phyloP scores from a whole-genome alignment of 2,888 invertebrate species.

The Cephus sareptanus region DNA sequence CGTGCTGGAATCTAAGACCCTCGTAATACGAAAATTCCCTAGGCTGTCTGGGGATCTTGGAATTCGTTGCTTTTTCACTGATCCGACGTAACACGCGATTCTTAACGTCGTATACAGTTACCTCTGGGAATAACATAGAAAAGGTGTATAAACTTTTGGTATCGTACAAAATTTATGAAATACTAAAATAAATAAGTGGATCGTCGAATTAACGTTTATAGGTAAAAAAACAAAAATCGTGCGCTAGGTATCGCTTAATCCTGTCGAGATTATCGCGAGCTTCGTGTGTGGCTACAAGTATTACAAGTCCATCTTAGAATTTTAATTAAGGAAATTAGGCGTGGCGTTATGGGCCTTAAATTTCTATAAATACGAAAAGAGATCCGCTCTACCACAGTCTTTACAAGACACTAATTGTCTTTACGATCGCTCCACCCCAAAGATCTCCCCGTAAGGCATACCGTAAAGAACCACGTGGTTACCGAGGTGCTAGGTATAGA shows the following conservation, averaged over 20 bases:
- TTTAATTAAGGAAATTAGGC: constrained; percentile 58
- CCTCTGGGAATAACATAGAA: too few relatives aligned
- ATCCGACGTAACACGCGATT: background rate
- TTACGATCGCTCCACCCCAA: constrained; percentile 45
- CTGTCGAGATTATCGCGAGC: background rate
- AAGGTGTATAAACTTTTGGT: background rate
- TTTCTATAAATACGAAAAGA: constrained; percentile 49
- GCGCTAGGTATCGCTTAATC: background rate
- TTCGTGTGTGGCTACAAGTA: constrained; percentile 36
- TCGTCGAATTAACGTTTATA: background rate
- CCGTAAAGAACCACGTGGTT: constrained; percentile 6
- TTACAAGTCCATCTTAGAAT: constrained; percentile 35
- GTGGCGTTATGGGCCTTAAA: constrained; percentile 51
- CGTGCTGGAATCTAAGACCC: background rate
- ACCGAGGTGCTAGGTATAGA: background rate
- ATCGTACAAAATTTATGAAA: background rate
- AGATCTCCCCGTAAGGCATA: background rate
- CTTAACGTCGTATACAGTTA: background rate
- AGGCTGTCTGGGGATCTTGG: background rate
- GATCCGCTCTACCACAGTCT: constrained; percentile 16
- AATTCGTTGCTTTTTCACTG: background rate
- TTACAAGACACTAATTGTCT: constrained; percentile 55
- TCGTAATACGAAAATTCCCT: constrained; percentile 1
- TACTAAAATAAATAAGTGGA: background rate
- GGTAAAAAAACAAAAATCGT: background rate